A percentile compares a stretch with the other conserved stretches of the same genome.
These are phyloP conservation scores for Sogatella furcifera DNA, from an alignment of 1,140 invertebrate genomes.

Conservation along the genomic window DNA sequence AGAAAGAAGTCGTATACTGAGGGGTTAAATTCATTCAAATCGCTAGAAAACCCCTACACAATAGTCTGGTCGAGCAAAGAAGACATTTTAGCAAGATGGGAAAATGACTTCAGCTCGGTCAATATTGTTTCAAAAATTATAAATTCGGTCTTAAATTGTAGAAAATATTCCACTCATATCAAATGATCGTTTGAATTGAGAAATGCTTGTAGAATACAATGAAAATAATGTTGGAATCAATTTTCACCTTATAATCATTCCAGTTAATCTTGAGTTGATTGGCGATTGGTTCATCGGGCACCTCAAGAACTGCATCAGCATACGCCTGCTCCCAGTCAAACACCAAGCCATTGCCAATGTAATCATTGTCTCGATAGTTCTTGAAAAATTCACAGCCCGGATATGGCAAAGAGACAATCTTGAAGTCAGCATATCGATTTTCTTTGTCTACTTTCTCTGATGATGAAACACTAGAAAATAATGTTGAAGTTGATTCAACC, in stretches of 20 bases:
- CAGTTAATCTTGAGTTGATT: slow-evolving; percentile 53
- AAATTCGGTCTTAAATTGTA: too few relatives aligned
- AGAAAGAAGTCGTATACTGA: too few relatives aligned
- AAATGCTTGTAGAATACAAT: too few relatives aligned
- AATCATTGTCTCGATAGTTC: slow-evolving; percentile 59
- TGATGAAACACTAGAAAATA: slow-evolving; percentile 55
- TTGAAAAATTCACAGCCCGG: slow-evolving; percentile 76
- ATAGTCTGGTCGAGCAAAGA: too few relatives aligned
- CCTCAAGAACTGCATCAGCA: slow-evolving; percentile 59
- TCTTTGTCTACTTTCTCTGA: slow-evolving; percentile 80
- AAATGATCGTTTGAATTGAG: too few relatives aligned
- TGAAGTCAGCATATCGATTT: slow-evolving; percentile 65
- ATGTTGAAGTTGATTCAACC: background rate
- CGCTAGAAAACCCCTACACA: too few relatives aligned
- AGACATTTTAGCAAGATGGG: too few relatives aligned
- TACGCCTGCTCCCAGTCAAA: slow-evolving; percentile 70
- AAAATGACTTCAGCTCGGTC: too few relatives aligned
- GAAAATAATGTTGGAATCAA: too few relatives aligned
- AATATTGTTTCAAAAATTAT: too few relatives aligned
- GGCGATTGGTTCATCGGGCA: slow-evolving; percentile 51
- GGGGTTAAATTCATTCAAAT: too few relatives aligned
- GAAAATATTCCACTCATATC: too few relatives aligned
- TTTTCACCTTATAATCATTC: slow-evolving; percentile 54
- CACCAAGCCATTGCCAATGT: slow-evolving; percentile 51
- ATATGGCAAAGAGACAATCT: slow-evolving; percentile 66